A percentile compares a stretch with the other conserved stretches of the same genome.
Evolutionary conservation across 2,888 invertebrate genomes (phyloP).

Genomic region (Acronicta leporina): DNA sequence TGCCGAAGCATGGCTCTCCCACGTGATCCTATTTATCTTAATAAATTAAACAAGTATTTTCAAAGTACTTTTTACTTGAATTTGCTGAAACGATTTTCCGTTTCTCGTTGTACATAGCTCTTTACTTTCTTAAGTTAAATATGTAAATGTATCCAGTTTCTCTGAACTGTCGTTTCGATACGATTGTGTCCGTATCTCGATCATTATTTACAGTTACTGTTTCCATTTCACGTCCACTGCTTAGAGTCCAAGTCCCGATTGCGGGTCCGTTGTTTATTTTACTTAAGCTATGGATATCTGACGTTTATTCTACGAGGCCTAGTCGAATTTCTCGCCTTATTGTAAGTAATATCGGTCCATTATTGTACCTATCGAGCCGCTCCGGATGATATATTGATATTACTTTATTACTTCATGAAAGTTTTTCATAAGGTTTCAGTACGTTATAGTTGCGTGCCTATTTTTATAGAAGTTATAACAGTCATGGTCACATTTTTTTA

Average conservation of each 20-base stretch:
- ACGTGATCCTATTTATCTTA: too few species aligned
- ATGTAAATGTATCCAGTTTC: constrained; percentile 25
- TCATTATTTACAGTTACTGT: constrained; percentile 83
- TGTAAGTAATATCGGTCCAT: constrained; percentile 59
- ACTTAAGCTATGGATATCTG: constrained; percentile 73
- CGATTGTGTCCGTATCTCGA: constrained; percentile 51
- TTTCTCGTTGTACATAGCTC: neutral
- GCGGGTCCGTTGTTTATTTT: constrained; percentile 72
- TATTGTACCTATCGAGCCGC: constrained; percentile 52
- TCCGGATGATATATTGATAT: constrained; percentile 60
- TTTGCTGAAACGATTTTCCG: too few species aligned
- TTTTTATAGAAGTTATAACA: constrained; percentile 1
- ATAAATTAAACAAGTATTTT: too few species aligned
- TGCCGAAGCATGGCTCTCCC: too few species aligned
- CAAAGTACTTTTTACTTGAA: too few species aligned
- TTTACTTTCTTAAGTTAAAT: constrained; percentile 16
- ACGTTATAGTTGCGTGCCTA: constrained; percentile 12
- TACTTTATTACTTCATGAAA: constrained; percentile 28
- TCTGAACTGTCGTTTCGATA: constrained; percentile 27
- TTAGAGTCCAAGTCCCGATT: constrained; percentile 56
- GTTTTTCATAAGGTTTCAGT: constrained; percentile 36
- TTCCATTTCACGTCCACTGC: constrained; percentile 66
- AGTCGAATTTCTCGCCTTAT: constrained; percentile 55
- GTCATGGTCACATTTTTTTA: too few species aligned
- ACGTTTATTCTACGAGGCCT: constrained; percentile 68